A percentile compares a stretch with the other conserved stretches of the same genome.
Conservation (phyloP, 2,888 invertebrate species). For the Autographa gamma region DNA sequence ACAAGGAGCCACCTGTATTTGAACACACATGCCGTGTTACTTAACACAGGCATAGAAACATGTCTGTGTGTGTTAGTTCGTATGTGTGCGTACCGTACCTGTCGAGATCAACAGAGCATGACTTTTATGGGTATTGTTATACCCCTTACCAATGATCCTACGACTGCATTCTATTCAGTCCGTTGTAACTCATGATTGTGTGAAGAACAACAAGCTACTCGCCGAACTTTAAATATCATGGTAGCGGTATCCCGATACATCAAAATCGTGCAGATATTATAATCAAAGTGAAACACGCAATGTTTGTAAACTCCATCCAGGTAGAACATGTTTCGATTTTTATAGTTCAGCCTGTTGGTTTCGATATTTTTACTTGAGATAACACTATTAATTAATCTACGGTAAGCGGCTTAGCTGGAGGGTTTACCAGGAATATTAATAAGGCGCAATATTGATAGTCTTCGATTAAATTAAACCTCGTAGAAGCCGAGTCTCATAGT, state of each 20-base stretch:
- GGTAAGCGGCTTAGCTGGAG: neutral
- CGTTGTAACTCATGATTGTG: conserved; percentile 34
- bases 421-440: conserved; percentile 5
- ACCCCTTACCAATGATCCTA: conserved; percentile 69
- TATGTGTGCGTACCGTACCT: conserved; percentile 67
- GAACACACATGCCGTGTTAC: conserved; percentile 23
- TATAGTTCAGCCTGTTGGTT: neutral
- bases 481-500: neutral
- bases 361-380: neutral
- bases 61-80: conserved; percentile 32
- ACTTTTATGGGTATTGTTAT: conserved; percentile 74
- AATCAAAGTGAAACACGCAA: conserved; percentile 18
- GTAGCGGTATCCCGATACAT: conserved; percentile 49
- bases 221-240: conserved; percentile 19
- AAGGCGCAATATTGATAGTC: conserved; percentile 3
- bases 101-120: conserved; percentile 77
- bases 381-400: neutral
- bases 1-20: conserved; percentile 70
- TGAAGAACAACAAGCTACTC: conserved; percentile 26
- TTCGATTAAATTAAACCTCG: conserved; percentile 3
- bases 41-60: conserved; percentile 38
- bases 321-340: neutral
- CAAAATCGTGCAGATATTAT: conserved; percentile 30
- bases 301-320: neutral
- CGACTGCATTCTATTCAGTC: conserved; percentile 45